A percentile compares a stretch with the other conserved stretches of the same genome.
Conservation (phyloP, 2,797 vertebrate species). For the Pygocentrus nattereri region DNA sequence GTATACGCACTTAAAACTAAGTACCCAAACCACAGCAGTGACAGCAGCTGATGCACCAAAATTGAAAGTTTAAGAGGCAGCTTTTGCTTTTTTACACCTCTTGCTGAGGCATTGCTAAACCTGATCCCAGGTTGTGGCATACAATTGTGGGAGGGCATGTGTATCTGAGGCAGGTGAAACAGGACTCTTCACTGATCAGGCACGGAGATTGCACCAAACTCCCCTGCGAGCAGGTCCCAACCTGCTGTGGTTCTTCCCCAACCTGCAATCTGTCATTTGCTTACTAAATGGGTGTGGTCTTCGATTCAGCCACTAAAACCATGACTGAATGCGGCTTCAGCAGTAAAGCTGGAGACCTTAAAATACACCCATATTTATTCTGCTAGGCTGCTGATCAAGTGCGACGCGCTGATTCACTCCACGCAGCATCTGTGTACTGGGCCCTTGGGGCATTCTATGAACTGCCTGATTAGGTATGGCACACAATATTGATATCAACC, state of each 20-base stretch:
- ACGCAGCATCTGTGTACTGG: constrained; percentile 46
- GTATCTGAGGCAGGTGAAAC: constrained; percentile 10
- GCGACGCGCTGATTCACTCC: background rate
- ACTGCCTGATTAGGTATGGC: constrained; percentile 54
- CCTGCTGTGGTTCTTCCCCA: constrained; percentile 62
- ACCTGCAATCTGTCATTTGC: constrained; percentile 63
- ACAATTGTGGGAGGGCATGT: background rate
- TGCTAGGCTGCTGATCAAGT: constrained; percentile 34
- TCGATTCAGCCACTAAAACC: constrained; percentile 54
- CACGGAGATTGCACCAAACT: constrained; percentile 43
- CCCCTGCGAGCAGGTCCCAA: constrained; percentile 69
- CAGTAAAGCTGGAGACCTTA: constrained; percentile 21
- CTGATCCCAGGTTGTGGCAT: background rate
- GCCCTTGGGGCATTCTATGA: constrained; percentile 18
- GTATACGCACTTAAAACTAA: background rate
- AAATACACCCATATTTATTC: constrained; percentile 24
- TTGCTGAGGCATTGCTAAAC: background rate
- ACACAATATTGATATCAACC: constrained; percentile 53
- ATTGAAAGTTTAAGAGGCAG: background rate
- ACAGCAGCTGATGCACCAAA: background rate
- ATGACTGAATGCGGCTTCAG: constrained; percentile 6
- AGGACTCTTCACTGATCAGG: background rate
- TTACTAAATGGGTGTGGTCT: constrained; percentile 64
- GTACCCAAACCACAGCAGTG: background rate
- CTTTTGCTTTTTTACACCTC: background rate